phyloP scores from a whole-genome alignment of 2,797 vertebrate species.

The Urophycis tenuis region DNA sequence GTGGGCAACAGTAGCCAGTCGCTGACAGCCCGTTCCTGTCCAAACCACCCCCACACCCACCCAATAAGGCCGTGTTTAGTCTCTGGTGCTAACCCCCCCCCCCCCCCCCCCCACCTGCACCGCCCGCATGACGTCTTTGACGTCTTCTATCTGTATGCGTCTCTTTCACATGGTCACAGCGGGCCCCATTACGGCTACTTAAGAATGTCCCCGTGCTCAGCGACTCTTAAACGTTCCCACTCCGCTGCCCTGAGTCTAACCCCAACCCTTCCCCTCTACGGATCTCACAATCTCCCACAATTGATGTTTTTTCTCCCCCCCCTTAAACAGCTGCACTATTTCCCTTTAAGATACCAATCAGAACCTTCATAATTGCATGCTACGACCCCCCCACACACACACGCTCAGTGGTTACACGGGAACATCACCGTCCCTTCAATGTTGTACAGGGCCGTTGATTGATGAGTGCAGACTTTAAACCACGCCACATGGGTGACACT shows the following conservation, averaged over 20 bases:
- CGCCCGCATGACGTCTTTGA: background rate
- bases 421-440: background rate
- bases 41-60: background rate
- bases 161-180: background rate
- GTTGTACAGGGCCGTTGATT: background rate
- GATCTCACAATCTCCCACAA: background rate
- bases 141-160: background rate
- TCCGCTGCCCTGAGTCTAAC: background rate
- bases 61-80: background rate
- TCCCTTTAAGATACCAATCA: background rate
- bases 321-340: background rate
- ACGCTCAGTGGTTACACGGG: background rate
- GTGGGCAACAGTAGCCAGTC: background rate
- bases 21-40: background rate
- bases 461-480: constrained; percentile 1
- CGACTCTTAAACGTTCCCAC: background rate
- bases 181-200: background rate
- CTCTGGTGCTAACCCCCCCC: background rate
- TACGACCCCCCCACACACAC: background rate
- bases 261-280: background rate
- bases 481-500: background rate
- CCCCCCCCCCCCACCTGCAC: background rate
- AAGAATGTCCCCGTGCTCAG: background rate
- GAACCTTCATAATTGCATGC: background rate
- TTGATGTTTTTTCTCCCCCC: background rate